Percentiles rank a stretch among this genome's conserved stretches.
These are phyloP conservation scores for Rhyzopertha dominica DNA, from an alignment of 1,140 invertebrate genomes.

Conservation along the genomic window DNA sequence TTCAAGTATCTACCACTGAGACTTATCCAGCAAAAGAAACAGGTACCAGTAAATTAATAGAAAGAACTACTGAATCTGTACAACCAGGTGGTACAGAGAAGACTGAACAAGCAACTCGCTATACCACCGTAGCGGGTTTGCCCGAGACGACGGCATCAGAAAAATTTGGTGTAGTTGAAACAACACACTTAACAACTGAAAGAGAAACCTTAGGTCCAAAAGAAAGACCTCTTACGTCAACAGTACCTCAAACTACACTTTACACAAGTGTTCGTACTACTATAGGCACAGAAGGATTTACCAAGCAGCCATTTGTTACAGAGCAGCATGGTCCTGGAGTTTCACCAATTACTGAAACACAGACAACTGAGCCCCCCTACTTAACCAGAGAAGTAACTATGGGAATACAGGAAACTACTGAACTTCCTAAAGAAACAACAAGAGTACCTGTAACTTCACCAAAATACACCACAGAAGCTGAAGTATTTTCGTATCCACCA, in stretches of 20 bases:
- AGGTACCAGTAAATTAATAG: background rate
- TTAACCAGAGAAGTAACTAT: background rate
- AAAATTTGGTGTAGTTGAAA: too few species aligned
- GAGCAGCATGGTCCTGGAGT: constrained; percentile 9
- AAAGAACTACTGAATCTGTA: constrained; percentile 4
- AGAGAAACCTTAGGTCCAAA: too few species aligned
- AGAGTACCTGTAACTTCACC: constrained; percentile 16
- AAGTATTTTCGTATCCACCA: background rate
- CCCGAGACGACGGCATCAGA: too few species aligned
- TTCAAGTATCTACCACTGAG: background rate
- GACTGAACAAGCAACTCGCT: too few species aligned
- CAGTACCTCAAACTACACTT: too few species aligned
- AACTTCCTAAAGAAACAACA: constrained; percentile 28
- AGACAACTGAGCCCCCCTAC: constrained; percentile 5
- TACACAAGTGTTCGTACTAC: too few species aligned
- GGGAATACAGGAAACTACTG: constrained; percentile 16
- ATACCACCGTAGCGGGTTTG: too few species aligned
- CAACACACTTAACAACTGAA: too few species aligned
- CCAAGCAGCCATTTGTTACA: too few species aligned
- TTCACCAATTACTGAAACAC: constrained; percentile 28
- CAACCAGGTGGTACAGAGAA: background rate
- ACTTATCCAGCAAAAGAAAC: background rate
- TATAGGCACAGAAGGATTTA: too few species aligned
- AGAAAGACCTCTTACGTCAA: too few species aligned
- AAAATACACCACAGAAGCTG: constrained; percentile 10